Evolutionary conservation across 2,113 vertebrate genomes (phyloP).

Genomic region (Forbesichthys agassizii): DNA sequence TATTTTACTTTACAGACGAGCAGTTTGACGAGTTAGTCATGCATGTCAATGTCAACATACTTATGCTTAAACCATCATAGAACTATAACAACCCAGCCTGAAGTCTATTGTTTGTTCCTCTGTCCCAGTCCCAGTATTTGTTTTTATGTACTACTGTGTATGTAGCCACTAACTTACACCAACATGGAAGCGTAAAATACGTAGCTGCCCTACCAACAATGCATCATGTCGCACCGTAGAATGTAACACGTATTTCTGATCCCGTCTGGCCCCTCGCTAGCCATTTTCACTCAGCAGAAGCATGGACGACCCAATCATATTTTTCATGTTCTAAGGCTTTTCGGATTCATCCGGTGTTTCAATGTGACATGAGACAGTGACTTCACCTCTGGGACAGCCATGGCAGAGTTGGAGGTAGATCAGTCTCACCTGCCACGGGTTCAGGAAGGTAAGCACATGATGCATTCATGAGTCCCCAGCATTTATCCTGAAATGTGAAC

Average conservation of each 20-base stretch:
- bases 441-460: constrained; percentile 73
- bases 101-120: too few species aligned
- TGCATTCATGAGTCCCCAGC: background rate
- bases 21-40: too few species aligned
- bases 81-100: too few species aligned
- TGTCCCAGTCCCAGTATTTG: too few species aligned
- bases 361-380: constrained; percentile 61
- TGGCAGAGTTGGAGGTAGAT: constrained; percentile 80
- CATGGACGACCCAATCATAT: background rate
- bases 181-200: background rate
- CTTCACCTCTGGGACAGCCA: constrained; percentile 41
- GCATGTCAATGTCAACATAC: too few species aligned
- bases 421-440: constrained; percentile 76
- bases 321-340: background rate
- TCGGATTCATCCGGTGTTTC: constrained; percentile 1
- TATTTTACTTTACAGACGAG: background rate
- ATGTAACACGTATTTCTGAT: background rate
- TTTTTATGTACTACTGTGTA: too few species aligned
- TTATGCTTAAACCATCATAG: too few species aligned
- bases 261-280: background rate
- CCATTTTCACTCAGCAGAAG: background rate
- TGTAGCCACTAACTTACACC: too few species aligned
- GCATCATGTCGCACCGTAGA: background rate
- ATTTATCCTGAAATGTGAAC: too few species aligned
- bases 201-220: background rate